Evolutionary conservation across 23 tunicate genomes (phyloP).

Genomic region (Styela clava): DNA sequence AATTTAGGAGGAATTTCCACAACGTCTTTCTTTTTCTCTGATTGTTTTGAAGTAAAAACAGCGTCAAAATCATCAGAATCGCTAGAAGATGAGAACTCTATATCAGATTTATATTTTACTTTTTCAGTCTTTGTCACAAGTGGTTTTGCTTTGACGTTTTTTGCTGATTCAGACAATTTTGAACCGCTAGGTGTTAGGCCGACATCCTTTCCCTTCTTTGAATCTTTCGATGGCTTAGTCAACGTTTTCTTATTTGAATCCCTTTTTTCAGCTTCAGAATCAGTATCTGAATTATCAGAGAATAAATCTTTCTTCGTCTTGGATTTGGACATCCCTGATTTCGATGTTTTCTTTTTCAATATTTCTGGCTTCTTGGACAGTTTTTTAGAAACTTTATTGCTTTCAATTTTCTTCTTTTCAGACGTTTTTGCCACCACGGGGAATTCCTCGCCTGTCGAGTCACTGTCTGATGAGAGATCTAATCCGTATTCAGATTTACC

Average conservation of each 20-base stretch:
- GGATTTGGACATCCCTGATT: not conserved
- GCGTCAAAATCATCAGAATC: not conserved
- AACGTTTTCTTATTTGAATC: not conserved
- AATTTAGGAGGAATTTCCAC: not conserved
- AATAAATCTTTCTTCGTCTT: not conserved
- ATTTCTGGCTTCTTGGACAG: not conserved
- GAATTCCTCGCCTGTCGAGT: not conserved
- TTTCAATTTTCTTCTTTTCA: not conserved
- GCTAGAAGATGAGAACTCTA: not conserved
- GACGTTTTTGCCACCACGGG: not conserved
- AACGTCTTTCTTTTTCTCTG: not conserved
- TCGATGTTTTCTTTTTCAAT: not conserved
- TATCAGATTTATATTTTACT: not conserved
- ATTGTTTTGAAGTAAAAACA: not conserved
- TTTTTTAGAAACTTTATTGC: not conserved
- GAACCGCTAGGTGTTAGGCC: not conserved
- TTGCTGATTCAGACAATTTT: not conserved
- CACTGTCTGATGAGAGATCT: not conserved
- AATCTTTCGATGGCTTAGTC: too few relatives aligned
- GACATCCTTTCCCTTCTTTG: not conserved
- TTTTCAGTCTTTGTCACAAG: not conserved
- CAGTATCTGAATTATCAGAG: not conserved
- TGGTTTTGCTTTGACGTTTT: not conserved
- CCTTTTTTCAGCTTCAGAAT: not conserved
- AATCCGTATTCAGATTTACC: not conserved